Conservation (phyloP, 1,140 invertebrate species). For the Diploscapter pachys region DNA sequence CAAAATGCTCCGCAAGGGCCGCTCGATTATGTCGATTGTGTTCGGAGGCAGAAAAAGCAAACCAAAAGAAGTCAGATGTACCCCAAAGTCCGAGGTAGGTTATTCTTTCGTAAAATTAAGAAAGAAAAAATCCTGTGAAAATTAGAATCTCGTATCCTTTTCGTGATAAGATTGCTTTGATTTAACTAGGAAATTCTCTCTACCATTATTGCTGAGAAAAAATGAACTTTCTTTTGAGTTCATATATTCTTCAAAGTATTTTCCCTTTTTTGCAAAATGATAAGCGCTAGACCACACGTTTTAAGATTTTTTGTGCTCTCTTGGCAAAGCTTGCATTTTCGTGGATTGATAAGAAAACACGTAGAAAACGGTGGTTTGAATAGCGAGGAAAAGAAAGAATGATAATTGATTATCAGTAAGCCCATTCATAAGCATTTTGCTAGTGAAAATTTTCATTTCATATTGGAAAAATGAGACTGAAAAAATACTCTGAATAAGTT, state of each 20-base stretch:
- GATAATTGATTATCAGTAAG: too few species aligned
- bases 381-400: too few species aligned
- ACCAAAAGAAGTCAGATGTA: not conserved
- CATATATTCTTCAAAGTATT: too few species aligned
- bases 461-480: not conserved
- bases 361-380: too few species aligned
- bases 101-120: not conserved
- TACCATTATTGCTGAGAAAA: too few species aligned
- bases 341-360: too few species aligned
- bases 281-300: too few species aligned
- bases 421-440: conserved; percentile 9
- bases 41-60: conserved; percentile 21
- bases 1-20: conserved; percentile 19
- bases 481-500: not conserved
- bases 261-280: too few species aligned
- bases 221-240: too few species aligned
- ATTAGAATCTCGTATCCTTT: conserved; percentile 1
- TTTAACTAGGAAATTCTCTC: too few species aligned
- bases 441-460: not conserved
- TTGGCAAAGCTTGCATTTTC: too few species aligned
- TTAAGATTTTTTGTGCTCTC: too few species aligned
- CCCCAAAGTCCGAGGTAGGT: not conserved
- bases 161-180: not conserved
- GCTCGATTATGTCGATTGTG: conserved; percentile 31
- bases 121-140: not conserved